These are phyloP conservation scores for Miichthys miiuy DNA, from an alignment of 2,797 vertebrate species.

Conservation along the genomic window DNA sequence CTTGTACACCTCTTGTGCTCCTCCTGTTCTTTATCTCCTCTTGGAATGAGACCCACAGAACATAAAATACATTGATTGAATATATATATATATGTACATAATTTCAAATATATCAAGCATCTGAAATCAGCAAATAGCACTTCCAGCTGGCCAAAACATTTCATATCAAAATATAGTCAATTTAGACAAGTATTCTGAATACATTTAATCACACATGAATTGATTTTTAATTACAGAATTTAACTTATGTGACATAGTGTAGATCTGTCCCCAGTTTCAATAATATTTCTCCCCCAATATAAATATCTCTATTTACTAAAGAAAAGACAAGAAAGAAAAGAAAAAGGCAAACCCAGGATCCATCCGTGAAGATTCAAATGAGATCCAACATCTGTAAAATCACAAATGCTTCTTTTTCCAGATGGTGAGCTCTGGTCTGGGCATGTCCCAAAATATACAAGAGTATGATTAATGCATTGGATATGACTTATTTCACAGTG, in stretches of 20 bases:
- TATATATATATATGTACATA: slow-evolving; percentile 50
- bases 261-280: slow-evolving; percentile 51
- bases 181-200: slow-evolving; percentile 74
- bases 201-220: slow-evolving; percentile 79
- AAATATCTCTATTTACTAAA: slow-evolving; percentile 78
- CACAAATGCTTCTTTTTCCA: slow-evolving; percentile 62
- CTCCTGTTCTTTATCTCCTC: slow-evolving; percentile 19
- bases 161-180: slow-evolving; percentile 77
- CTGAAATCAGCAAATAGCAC: slow-evolving; percentile 57
- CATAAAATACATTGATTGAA: slow-evolving; percentile 64
- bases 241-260: slow-evolving; percentile 67
- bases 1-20: slow-evolving; percentile 30
- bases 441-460: slow-evolving; percentile 75
- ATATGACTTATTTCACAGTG: slow-evolving; percentile 82
- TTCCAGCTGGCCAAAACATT: slow-evolving; percentile 61
- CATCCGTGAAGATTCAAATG: slow-evolving; percentile 48
- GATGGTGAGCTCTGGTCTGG: slow-evolving; percentile 60
- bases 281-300: slow-evolving; percentile 66
- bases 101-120: slow-evolving; percentile 66
- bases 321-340: slow-evolving; percentile 59
- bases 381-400: slow-evolving; percentile 71
- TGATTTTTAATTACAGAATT: slow-evolving; percentile 79
- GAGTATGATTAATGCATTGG: slow-evolving; percentile 72
- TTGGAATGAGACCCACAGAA: slow-evolving; percentile 44
- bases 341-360: slow-evolving; percentile 55